A percentile compares a stretch with the other conserved stretches of the same genome.
These are phyloP conservation scores for Camponotus floridanus DNA, from an alignment of 1,140 invertebrate genomes.

Conservation along the genomic window DNA sequence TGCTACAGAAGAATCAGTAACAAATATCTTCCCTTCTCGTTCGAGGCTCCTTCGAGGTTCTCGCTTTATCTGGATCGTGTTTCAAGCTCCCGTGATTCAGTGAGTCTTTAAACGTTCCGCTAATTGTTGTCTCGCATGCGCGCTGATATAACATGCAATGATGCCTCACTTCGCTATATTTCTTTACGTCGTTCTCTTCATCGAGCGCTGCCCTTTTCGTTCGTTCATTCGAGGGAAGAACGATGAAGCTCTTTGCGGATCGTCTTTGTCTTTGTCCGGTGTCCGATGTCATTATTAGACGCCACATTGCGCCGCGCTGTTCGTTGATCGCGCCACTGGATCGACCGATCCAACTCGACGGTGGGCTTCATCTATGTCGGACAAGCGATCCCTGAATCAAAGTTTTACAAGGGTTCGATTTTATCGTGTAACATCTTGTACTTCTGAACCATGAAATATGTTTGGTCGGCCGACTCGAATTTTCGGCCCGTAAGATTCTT, in stretches of 20 bases:
- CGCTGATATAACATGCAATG: slow-evolving; percentile 57
- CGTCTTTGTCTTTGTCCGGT: slow-evolving; percentile 27
- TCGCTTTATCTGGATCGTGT: slow-evolving; percentile 68
- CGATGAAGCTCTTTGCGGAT: not conserved
- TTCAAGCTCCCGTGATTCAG: slow-evolving; percentile 69
- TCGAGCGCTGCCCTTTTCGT: slow-evolving; percentile 23
- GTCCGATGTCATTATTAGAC: slow-evolving; percentile 32
- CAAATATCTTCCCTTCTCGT: slow-evolving; percentile 36
- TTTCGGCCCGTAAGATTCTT: not conserved
- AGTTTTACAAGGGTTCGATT: slow-evolving; percentile 42
- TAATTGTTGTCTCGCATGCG: slow-evolving; percentile 78
- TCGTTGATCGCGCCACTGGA: slow-evolving; percentile 4
- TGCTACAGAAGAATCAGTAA: slow-evolving; percentile 29
- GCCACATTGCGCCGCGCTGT: slow-evolving; percentile 15
- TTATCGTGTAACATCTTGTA: slow-evolving; percentile 21
- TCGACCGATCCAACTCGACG: slow-evolving; percentile 18
- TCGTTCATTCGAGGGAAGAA: not conserved
- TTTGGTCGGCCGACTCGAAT: not conserved
- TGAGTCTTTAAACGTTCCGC: slow-evolving; percentile 63
- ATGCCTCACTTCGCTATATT: slow-evolving; percentile 59
- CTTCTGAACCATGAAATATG: not conserved
- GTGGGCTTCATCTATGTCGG: not conserved
- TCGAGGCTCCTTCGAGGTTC: slow-evolving; percentile 24
- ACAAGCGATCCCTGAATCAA: not conserved
- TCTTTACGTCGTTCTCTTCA: slow-evolving; percentile 34